phyloP scores from a whole-genome alignment of 2,888 invertebrate species.

The Monoplex corrugatus region DNA sequence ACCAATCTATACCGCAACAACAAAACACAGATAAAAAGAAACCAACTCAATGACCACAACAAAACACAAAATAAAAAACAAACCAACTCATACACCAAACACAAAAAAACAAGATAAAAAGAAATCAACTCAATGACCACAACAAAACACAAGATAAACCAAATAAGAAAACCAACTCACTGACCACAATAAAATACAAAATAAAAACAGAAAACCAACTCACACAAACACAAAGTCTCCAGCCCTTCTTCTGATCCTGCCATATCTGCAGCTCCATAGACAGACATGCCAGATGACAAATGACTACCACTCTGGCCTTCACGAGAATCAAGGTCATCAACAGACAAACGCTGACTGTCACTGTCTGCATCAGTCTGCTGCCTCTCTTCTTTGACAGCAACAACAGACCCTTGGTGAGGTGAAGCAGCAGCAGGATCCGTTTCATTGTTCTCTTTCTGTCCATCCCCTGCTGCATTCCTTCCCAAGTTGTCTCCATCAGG shows the following conservation, averaged over 20 bases:
- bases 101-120: no score
- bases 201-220: no score
- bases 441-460: background rate
- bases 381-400: background rate
- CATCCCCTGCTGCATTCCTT: background rate
- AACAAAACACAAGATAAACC: no score
- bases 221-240: slow-evolving; percentile 69
- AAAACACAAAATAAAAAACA: no score
- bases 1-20: no score
- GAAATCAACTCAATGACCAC: no score
- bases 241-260: background rate
- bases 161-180: no score
- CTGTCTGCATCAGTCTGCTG: background rate
- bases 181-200: no score
- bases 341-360: background rate
- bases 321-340: background rate
- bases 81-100: no score
- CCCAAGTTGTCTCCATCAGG: background rate
- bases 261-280: background rate
- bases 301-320: background rate
- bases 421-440: background rate
- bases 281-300: background rate
- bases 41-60: no score
- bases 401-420: background rate
- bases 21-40: no score